A percentile compares a stretch with the other conserved stretches of the same genome.
Conservation (phyloP, 2,888 invertebrate species). For the Melieria omissa region DNA sequence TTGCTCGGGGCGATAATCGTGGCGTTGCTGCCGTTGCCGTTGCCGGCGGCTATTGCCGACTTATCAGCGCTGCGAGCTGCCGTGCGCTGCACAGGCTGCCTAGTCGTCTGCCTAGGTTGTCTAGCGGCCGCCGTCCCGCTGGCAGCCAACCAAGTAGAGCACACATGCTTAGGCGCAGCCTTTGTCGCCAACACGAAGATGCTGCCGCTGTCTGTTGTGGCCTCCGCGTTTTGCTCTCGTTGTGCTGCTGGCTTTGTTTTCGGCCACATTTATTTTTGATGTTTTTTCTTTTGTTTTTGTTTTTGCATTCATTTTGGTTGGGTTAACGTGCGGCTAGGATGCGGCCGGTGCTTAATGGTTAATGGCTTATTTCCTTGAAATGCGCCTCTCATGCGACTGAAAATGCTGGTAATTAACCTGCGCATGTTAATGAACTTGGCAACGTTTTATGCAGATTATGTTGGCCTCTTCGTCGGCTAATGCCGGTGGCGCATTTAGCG, state of each 20-base stretch:
- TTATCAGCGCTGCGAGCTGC: conserved; percentile 13
- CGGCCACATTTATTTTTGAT: background rate
- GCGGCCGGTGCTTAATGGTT: conserved; percentile 44
- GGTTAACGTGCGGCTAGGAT: background rate
- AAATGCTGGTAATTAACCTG: conserved; percentile 64
- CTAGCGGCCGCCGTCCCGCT: conserved; percentile 2
- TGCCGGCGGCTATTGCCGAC: conserved; percentile 21
- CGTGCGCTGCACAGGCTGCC: conserved; percentile 2
- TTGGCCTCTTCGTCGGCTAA: conserved; percentile 4
- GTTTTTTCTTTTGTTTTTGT: background rate
- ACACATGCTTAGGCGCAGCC: conserved; percentile 33
- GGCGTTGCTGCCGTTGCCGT: conserved; percentile 38
- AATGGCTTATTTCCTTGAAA: conserved; percentile 60
- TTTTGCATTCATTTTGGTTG: background rate
- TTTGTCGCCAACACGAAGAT: background rate
- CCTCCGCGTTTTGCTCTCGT: conserved; percentile 5
- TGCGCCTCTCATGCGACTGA: conserved; percentile 45
- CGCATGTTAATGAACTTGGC: conserved; percentile 52
- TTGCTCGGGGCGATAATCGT: conserved; percentile 56
- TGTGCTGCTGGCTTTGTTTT: conserved; percentile 5
- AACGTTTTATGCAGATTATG: conserved; percentile 39
- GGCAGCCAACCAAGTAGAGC: conserved; percentile 39
- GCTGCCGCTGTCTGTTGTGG: background rate
- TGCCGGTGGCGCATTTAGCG: background rate
- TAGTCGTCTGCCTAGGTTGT: conserved; percentile 23